phyloP scores from a whole-genome alignment of 1,140 invertebrate genomes.

The Trigoniulus corallinus region DNA sequence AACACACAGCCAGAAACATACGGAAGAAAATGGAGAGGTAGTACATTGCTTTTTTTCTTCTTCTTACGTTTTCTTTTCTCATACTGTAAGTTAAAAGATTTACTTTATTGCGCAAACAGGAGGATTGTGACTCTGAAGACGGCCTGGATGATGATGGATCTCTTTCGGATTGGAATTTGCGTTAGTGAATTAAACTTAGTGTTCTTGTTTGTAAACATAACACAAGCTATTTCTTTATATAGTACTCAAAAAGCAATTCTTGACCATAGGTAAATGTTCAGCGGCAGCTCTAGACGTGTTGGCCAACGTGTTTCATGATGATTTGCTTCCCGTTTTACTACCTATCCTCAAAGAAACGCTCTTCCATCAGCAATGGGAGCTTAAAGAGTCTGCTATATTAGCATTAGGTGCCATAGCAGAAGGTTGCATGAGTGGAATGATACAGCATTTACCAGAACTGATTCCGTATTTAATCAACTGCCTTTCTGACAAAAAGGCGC shows the following conservation, averaged over 20 bases:
- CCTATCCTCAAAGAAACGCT: slow-evolving; percentile 94
- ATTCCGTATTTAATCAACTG: slow-evolving; percentile 91
- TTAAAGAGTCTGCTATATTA: slow-evolving; percentile 91
- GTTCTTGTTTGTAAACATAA: slow-evolving; percentile 3
- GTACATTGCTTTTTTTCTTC: not conserved
- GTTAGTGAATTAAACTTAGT: slow-evolving; percentile 21
- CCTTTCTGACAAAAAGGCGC: slow-evolving; percentile 82
- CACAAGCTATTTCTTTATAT: slow-evolving; percentile 4
- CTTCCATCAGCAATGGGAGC: slow-evolving; percentile 89
- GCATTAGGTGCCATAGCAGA: slow-evolving; percentile 97
- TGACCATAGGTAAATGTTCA: slow-evolving; percentile 87
- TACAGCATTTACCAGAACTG: slow-evolving; percentile 83
- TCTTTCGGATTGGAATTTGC: slow-evolving; percentile 90
- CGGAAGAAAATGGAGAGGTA: slow-evolving; percentile 15
- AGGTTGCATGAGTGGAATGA: slow-evolving; percentile 95
- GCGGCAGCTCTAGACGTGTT: slow-evolving; percentile 94
- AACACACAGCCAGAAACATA: slow-evolving; percentile 41
- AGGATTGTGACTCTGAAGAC: slow-evolving; percentile 61
- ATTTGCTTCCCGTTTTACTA: slow-evolving; percentile 79
- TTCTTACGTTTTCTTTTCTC: not conserved
- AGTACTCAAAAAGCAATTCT: no score
- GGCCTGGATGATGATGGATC: slow-evolving; percentile 76
- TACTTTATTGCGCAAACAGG: slow-evolving; percentile 36
- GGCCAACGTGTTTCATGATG: slow-evolving; percentile 92
- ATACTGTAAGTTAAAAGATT: not conserved